Base-by-base conservation (phyloP, 1,140 invertebrate species). In the Wiebesia pumilae region DNA sequence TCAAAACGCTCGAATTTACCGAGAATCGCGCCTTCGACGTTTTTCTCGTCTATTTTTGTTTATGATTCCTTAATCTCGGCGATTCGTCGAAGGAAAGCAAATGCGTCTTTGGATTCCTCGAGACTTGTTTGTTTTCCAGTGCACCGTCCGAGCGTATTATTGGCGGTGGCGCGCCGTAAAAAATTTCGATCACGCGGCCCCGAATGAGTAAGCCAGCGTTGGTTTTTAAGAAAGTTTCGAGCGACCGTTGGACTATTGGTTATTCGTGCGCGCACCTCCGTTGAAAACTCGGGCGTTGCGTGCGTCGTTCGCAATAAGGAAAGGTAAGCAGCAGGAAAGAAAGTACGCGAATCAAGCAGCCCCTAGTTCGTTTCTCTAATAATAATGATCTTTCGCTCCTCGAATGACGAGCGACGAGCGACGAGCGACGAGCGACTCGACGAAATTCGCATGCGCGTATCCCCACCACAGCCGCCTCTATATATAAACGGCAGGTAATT, bases 331-430 rank as follows among this genome's bases (percentile, higher is more conserved):
- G 0, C 9, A 16, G 3, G 35, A 69, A 35, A 10, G 30, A 78
- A 51, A 78, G 19, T 21, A 78, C 77, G n/a, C 54, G 77, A 78
- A 58, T 83, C 69, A 83, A 47, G 35, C 69, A 27, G 81, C 71
- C 71, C 69, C 51, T 75, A 75, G 71, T 30, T 65, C 65, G 51
- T 10, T 47, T 35, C 81, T 65, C 40, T 24, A 81, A 81, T 65
- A 69, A 19, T 71, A 69, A 51, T 19, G 40, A 47, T 21, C 40
- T 19, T 19, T 38, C 6, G 2, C 43, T 75, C 27, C 35, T n/a
- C 71, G 71, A 75, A 24, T 3, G n/a, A n/a, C n/a, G n/a, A n/a
- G n/a, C n/a, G n/a, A n/a, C n/a, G n/a, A 4, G 4, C 69, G 27
- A 1, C 73, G 73, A 47, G 43, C 43, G 4, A 21, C n/a, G 30